Percentiles rank a stretch among this genome's conserved stretches.
Conservation (phyloP, 2,888 invertebrate genomes). For the Mesoligia furuncula region DNA sequence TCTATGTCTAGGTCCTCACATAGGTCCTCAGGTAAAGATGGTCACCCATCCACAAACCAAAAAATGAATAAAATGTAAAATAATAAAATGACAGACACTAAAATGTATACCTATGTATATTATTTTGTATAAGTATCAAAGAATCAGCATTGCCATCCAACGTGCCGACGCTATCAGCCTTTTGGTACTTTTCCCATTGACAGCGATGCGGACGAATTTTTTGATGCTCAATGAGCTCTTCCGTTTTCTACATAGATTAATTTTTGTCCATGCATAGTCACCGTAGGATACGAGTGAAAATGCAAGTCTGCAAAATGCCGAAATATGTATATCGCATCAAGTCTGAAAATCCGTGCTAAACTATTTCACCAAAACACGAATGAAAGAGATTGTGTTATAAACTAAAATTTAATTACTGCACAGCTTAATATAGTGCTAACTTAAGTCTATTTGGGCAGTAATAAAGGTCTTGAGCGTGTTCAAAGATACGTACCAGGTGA, state of each 20-base stretch:
- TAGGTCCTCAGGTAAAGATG: no score
- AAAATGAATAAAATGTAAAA: no score
- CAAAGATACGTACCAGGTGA: constrained; percentile 67
- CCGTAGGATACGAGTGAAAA: neutral
- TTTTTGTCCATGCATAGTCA: neutral
- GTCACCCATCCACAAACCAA: no score
- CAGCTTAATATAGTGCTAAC: constrained; percentile 61
- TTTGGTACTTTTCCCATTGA: no score
- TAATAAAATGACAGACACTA: no score
- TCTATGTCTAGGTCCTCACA: no score
- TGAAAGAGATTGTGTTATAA: constrained; percentile 34
- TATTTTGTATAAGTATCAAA: no score
- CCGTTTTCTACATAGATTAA: neutral
- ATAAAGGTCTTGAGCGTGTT: constrained; percentile 71
- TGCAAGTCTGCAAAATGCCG: neutral
- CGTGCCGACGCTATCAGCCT: no score
- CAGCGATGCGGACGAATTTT: no score
- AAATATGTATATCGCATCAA: neutral
- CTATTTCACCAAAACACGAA: constrained; percentile 10
- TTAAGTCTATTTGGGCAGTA: constrained; percentile 70
- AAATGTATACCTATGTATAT: no score
- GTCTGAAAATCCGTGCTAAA: neutral
- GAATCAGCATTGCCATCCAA: no score
- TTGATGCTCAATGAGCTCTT: no score
- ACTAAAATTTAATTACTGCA: constrained; percentile 66